A percentile compares a stretch with the other conserved stretches of the same genome.
These are phyloP conservation scores for Phyllostomus hastatus DNA, from an alignment of 2,113 vertebrate genomes.

Conservation along the genomic window DNA sequence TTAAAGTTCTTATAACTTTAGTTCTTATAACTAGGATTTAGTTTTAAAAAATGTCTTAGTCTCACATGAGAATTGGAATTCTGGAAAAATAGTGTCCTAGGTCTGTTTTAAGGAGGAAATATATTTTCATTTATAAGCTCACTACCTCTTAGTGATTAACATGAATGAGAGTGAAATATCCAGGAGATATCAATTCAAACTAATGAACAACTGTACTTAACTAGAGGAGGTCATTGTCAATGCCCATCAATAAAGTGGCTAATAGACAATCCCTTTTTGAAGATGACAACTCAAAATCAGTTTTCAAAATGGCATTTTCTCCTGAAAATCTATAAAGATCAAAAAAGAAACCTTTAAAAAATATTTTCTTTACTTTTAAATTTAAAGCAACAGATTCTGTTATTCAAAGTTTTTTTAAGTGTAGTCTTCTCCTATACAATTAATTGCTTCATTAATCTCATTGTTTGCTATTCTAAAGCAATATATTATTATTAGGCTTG, in stretches of 20 bases:
- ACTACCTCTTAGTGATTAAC: background rate
- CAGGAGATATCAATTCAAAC: background rate
- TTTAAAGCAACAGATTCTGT: background rate
- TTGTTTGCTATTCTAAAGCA: conserved; percentile 29
- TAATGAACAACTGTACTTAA: background rate
- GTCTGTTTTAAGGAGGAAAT: background rate
- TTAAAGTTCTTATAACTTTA: background rate
- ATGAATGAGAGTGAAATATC: background rate
- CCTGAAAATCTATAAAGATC: background rate
- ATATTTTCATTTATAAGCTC: background rate
- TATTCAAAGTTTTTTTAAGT: background rate
- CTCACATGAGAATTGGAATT: background rate
- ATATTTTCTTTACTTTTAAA: background rate
- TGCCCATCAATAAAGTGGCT: background rate
- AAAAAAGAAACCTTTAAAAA: background rate
- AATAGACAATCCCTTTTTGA: background rate
- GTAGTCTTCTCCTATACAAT: background rate
- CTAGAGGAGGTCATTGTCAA: background rate
- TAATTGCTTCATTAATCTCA: conserved; percentile 40
- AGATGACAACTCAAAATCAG: background rate
- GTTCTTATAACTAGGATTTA: background rate
- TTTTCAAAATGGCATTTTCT: background rate
- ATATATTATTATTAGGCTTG: conserved; percentile 33
- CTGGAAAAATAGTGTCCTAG: background rate
- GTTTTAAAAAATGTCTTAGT: background rate